Evolutionary conservation across 2,113 vertebrate species (phyloP).

Genomic region (Platichthys flesus): DNA sequence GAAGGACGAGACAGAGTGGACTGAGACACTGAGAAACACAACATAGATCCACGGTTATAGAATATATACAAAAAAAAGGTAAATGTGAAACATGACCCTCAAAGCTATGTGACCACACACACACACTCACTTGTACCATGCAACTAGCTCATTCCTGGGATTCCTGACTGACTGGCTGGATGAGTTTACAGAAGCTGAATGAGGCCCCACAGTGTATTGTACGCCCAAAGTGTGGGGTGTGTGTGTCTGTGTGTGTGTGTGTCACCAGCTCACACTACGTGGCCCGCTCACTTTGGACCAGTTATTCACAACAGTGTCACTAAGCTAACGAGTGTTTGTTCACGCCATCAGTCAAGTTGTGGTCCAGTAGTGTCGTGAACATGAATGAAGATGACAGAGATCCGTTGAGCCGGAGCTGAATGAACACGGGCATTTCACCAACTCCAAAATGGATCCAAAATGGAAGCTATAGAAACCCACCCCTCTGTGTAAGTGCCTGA

Average conservation of each 20-base stretch:
- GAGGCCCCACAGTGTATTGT: constrained; percentile 24
- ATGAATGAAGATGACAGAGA: not conserved
- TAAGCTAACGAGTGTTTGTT: too few relatives aligned
- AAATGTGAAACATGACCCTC: not conserved
- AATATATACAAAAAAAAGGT: not conserved
- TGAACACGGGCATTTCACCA: not conserved
- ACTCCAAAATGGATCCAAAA: not conserved
- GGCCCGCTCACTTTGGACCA: too few relatives aligned
- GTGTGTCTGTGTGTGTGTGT: too few relatives aligned
- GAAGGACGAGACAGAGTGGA: too few relatives aligned
- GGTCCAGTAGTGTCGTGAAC: not conserved
- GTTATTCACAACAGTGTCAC: too few relatives aligned
- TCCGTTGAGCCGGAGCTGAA: not conserved
- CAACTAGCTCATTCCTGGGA: constrained; percentile 57
- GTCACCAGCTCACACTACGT: too few relatives aligned
- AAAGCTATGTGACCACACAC: not conserved
- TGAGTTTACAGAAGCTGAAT: constrained; percentile 14
- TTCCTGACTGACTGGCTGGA: constrained; percentile 47
- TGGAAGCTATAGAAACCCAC: not conserved
- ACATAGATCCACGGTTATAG: too few relatives aligned
- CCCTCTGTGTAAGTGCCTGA: not conserved
- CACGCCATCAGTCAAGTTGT: not conserved
- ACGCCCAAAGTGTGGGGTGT: not conserved
- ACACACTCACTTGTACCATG: constrained; percentile 1
- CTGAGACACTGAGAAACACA: not conserved